Evolutionary conservation across 1,140 invertebrate genomes (phyloP).

Genomic region (Laupala kohalensis): DNA sequence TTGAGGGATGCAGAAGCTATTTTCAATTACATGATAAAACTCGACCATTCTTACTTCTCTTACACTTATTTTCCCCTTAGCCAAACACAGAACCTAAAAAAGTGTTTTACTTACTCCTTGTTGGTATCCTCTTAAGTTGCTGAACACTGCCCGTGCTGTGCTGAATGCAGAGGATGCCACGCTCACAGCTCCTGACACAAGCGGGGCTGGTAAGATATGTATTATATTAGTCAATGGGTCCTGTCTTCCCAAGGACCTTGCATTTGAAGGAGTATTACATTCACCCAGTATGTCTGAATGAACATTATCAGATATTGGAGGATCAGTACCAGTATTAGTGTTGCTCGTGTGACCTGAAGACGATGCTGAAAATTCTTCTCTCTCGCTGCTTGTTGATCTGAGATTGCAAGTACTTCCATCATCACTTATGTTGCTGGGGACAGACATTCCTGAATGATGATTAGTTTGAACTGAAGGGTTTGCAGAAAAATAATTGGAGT

Average conservation of each 20-base stretch:
- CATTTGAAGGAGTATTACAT: neutral
- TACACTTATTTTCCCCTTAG: too few species aligned
- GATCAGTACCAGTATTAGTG: neutral
- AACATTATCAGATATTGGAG: neutral
- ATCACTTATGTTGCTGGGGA: too few species aligned
- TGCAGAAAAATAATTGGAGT: neutral
- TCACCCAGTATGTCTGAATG: neutral
- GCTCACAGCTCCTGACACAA: conserved; percentile 27
- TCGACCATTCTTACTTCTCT: neutral
- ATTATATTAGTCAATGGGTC: neutral
- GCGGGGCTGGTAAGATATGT: conserved; percentile 21
- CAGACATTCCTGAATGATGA: neutral
- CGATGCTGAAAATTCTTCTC: neutral
- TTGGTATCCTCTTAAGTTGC: conserved; percentile 19
- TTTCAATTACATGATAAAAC: neutral
- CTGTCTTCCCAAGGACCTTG: neutral
- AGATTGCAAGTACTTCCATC: too few species aligned
- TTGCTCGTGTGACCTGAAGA: too few species aligned
- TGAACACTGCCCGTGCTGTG: conserved; percentile 26
- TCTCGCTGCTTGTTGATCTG: too few species aligned
- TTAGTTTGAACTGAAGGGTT: neutral
- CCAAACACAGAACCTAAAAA: neutral
- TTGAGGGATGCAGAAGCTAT: neutral
- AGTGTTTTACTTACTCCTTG: neutral
- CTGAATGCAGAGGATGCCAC: conserved; percentile 28